These are phyloP conservation scores for Larimichthys crocea DNA, from an alignment of 2,113 vertebrate genomes.

Conservation along the genomic window DNA sequence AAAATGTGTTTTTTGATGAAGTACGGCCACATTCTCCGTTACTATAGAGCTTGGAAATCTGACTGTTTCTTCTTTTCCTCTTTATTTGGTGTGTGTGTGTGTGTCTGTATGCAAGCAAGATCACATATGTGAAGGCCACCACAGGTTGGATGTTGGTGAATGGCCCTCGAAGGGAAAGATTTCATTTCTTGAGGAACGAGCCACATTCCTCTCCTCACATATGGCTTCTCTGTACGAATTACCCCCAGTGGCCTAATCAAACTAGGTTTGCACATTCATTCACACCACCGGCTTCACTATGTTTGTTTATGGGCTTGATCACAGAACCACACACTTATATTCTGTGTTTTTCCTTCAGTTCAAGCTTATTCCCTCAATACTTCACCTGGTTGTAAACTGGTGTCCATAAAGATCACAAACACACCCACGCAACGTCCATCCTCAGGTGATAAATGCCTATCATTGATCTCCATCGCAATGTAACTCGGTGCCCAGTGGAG, in stretches of 20 bases:
- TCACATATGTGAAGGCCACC: conserved; percentile 39
- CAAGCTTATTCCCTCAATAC: conserved; percentile 35
- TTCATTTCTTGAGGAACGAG: conserved; percentile 68
- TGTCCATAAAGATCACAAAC: conserved; percentile 64
- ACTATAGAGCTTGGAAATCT: conserved; percentile 34
- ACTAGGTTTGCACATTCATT: conserved; percentile 47
- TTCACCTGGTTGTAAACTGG: conserved; percentile 43
- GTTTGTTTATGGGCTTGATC: conserved; percentile 35
- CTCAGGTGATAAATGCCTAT: conserved; percentile 74
- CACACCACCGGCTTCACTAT: conserved; percentile 31
- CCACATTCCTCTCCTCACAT: conserved; percentile 54
- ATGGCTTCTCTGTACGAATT: conserved; percentile 47
- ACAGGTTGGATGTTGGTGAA: conserved; percentile 64
- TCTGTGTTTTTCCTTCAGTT: neutral
- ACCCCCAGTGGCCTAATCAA: conserved; percentile 54
- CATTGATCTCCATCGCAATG: conserved; percentile 76
- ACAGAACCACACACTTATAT: conserved; percentile 12
- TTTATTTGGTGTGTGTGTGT: conserved; percentile 10
- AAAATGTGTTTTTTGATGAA: conserved; percentile 22
- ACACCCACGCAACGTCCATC: conserved; percentile 61
- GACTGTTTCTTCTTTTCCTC: conserved; percentile 5
- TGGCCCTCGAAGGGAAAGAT: conserved; percentile 63
- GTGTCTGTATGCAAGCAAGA: neutral
- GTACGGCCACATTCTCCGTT: conserved; percentile 2
- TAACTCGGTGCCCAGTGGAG: conserved; percentile 60